Conservation (phyloP, 2,888 invertebrate genomes). For the Lysandra bellargus region DNA sequence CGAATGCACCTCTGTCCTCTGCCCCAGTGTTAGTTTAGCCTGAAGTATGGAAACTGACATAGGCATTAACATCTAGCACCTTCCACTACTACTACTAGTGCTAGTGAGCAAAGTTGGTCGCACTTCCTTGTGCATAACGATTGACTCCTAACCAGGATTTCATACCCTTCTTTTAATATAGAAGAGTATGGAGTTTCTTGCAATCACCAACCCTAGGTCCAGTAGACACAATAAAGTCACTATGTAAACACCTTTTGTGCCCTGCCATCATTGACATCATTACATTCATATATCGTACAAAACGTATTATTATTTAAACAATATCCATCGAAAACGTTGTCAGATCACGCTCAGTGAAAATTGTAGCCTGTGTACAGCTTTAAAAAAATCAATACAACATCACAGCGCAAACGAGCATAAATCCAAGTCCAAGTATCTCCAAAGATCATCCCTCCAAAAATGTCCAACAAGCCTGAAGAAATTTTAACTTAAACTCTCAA, state of each 20-base stretch:
- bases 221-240: background rate
- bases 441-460: too few species aligned
- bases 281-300: background rate
- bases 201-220: background rate
- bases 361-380: background rate
- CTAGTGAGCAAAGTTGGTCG: too few species aligned
- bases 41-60: too few species aligned
- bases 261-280: conserved; percentile 2
- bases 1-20: too few species aligned
- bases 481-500: too few species aligned
- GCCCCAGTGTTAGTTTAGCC: too few species aligned
- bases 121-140: too few species aligned
- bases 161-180: background rate
- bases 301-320: background rate
- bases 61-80: too few species aligned
- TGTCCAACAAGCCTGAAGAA: too few species aligned
- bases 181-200: background rate
- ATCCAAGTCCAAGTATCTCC: too few species aligned
- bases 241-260: conserved; percentile 9
- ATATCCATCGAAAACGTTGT: background rate
- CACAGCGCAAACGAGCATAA: too few species aligned
- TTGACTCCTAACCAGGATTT: background rate
- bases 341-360: background rate
- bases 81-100: too few species aligned
- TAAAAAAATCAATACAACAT: background rate